Evolutionary conservation across 2,113 vertebrate species (phyloP).

Genomic region (Psittacula cyanocephala): DNA sequence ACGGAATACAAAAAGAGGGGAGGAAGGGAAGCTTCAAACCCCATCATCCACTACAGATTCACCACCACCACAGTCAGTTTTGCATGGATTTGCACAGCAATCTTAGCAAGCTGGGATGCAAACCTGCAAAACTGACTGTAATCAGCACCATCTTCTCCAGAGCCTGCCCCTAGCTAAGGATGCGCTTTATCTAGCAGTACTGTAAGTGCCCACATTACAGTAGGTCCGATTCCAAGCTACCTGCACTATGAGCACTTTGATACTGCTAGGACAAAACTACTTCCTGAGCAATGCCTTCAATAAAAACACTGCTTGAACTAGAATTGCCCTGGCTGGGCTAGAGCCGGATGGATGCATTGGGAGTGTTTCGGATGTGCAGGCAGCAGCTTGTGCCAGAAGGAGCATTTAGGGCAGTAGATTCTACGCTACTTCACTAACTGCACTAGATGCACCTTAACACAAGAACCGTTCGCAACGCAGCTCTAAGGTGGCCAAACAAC

Average conservation of each 20-base stretch:
- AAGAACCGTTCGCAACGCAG: slow-evolving; percentile 52
- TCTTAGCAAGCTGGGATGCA: slow-evolving; percentile 94
- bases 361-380: not conserved
- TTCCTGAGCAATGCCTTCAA: not conserved
- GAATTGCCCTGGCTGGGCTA: not conserved
- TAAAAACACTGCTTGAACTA: not conserved
- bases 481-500: not conserved
- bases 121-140: slow-evolving; percentile 94
- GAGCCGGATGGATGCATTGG: not conserved
- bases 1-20: rapidly evolving
- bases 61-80: slow-evolving; percentile 94
- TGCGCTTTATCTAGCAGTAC: slow-evolving; percentile 81
- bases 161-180: slow-evolving; percentile 1
- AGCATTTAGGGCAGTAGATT: slow-evolving; percentile 99
- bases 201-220: slow-evolving; percentile 97
- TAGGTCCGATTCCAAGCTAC: slow-evolving; percentile 87
- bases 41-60: slow-evolving; percentile 24
- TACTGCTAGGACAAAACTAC: slow-evolving; percentile 79
- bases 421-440: slow-evolving; percentile 93
- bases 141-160: slow-evolving; percentile 60
- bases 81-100: slow-evolving; percentile 99
- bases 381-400: slow-evolving; percentile 93
- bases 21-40: not conserved
- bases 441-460: slow-evolving; percentile 99
- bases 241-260: slow-evolving; percentile 99